phyloP scores from a whole-genome alignment of 2,113 vertebrate species.

The Alouatta palliata region DNA sequence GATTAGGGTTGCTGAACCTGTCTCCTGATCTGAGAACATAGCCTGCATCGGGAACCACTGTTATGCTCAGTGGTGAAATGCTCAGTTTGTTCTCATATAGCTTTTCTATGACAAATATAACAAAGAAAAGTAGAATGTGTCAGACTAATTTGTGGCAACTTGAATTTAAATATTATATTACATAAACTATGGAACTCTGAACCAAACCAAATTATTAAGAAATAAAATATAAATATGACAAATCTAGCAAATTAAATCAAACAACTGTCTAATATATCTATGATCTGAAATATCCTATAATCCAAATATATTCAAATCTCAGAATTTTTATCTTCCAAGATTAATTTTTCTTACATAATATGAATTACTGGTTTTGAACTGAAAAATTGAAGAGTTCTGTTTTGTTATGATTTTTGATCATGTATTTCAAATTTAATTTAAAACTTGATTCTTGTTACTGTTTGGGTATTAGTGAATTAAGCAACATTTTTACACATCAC shows the following conservation, averaged over 20 bases:
- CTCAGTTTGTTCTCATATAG: accelerated
- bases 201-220: neutral
- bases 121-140: neutral
- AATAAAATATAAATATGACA: neutral
- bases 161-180: neutral
- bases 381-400: neutral
- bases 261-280: neutral
- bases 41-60: neutral
- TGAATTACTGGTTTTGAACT: neutral
- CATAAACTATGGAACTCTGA: neutral
- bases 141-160: neutral
- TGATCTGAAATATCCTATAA: neutral
- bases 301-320: neutral
- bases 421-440: slow-evolving; percentile 2
- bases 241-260: neutral
- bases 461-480: neutral
- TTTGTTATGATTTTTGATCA: neutral
- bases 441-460: neutral
- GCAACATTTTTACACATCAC: neutral
- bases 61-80: neutral
- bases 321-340: neutral
- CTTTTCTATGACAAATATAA: neutral
- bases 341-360: neutral
- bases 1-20: neutral
- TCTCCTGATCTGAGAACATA: neutral